Percentiles rank a stretch among this genome's conserved stretches.
Evolutionary conservation across 2,113 vertebrate species (phyloP).

Genomic region (Gracilinanus agilis): DNA sequence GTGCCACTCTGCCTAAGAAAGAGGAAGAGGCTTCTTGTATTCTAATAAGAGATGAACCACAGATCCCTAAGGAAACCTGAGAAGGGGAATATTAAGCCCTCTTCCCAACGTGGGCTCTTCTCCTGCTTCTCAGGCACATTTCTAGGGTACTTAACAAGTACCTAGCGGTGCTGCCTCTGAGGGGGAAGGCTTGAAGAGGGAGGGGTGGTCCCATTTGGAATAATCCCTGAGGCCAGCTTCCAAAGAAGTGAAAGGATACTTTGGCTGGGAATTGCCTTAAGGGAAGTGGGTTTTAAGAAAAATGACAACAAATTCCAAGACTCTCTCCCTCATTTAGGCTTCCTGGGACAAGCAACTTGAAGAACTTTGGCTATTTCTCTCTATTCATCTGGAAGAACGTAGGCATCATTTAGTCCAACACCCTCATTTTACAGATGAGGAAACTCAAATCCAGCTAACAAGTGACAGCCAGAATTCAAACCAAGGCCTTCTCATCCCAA

Average conservation of each 20-base stretch:
- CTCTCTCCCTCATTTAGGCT: neutral
- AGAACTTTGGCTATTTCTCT: neutral
- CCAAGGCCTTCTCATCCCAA: neutral
- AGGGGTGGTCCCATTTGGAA: neutral
- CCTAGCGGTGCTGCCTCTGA: neutral
- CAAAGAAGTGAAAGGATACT: neutral
- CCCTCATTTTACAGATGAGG: neutral
- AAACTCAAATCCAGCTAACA: neutral
- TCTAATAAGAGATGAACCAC: constrained; percentile 51
- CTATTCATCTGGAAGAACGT: neutral
- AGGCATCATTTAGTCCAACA: neutral
- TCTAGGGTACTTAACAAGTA: neutral
- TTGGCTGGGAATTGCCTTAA: neutral
- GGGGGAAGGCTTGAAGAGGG: neutral
- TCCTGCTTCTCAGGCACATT: neutral
- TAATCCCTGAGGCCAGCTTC: neutral
- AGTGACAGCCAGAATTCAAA: neutral
- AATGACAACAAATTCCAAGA: rapidly evolving
- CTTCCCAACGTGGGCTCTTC: neutral
- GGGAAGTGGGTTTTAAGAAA: neutral
- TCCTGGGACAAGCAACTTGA: neutral
- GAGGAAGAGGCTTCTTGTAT: constrained; percentile 74
- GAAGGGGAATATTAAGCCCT: neutral
- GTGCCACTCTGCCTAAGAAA: constrained; percentile 75
- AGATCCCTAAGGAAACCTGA: neutral